Evolutionary conservation across 1,140 invertebrate species (phyloP).

Genomic region (Geopemphigus sp.): DNA sequence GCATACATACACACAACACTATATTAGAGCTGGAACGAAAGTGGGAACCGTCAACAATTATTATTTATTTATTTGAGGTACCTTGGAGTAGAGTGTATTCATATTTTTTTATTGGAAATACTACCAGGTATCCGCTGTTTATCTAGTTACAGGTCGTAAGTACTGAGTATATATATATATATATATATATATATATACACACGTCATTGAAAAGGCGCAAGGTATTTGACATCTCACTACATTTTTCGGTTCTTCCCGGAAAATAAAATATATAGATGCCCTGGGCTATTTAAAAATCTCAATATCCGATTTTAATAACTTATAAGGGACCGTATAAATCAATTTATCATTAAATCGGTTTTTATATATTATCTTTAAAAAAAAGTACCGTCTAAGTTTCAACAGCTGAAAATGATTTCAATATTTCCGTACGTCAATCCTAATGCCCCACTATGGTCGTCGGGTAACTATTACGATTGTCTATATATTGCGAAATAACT

Average conservation of each 20-base stretch:
- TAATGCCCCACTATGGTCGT: background rate
- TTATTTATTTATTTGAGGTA: background rate
- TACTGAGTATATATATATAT: too few species aligned
- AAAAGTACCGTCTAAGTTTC: background rate
- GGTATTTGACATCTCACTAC: too few species aligned
- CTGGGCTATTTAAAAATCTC: background rate
- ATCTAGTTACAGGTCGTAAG: too few species aligned
- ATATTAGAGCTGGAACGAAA: background rate
- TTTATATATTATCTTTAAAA: background rate
- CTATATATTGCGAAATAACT: background rate
- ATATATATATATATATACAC: too few species aligned
- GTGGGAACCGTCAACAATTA: too few species aligned
- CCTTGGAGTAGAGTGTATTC: background rate
- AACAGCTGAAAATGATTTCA: slow-evolving; percentile 12
- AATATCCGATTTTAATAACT: background rate
- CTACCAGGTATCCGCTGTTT: too few species aligned
- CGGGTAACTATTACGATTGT: background rate
- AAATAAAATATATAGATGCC: background rate
- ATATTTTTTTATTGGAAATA: too few species aligned
- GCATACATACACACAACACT: background rate
- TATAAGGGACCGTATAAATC: background rate
- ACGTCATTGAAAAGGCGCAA: too few species aligned
- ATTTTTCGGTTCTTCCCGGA: too few species aligned
- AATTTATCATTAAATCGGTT: background rate
- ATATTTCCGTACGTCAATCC: slow-evolving; percentile 1